Base-by-base conservation (phyloP, 1,140 invertebrate genomes). In the Pseudomyrmex concolor region DNA sequence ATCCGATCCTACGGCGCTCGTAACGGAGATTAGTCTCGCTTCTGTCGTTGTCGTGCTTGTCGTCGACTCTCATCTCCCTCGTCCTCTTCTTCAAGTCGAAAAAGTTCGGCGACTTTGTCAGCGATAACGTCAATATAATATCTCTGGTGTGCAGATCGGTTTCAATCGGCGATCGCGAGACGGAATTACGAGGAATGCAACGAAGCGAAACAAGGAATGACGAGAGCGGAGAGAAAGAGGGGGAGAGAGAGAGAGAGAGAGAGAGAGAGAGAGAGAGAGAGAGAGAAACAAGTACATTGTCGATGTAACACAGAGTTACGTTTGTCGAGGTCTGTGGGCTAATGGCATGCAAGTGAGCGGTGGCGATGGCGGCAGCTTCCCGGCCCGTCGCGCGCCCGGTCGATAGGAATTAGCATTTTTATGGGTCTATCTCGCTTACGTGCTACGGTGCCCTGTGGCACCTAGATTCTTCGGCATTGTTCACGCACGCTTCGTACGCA, bases 351-450 rank as follows among this genome's bases (percentile, higher is more conserved):
- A 94, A 92, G 92, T 89, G 90, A 90, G 88, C 91, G 83, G 83
- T 84, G 77, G 87, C 90, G 86, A 86, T 89, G 87, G 81, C 84
- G 87, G 84, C 87, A 86, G 72, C 76, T 76, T 85, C 70, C 74
- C 82, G 71, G 51, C 73, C 77, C 86, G 85, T 81, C 71, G 73
- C 83, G 66, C 82, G 83, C 85, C 85, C 89, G 84, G 87, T 89
- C 89, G 93, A 94, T 94, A 92, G 91, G 91, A 92, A 94, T 94
- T 94, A 94, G 93, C 94, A 94, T 94, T 94, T 94, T 94, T 94
- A 94, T 94, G 93, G 94, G 93, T 94, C 93, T 94, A 94, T 94
- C 93, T 92, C 90, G 89, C 89, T 90, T 91, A 89, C 88, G 89
- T 87, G 86, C 86, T 85, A 87, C 88, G 84, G 84, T 88, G 85